Evolutionary conservation across 2,113 vertebrate species (phyloP).

Genomic region (Zingel zingel): DNA sequence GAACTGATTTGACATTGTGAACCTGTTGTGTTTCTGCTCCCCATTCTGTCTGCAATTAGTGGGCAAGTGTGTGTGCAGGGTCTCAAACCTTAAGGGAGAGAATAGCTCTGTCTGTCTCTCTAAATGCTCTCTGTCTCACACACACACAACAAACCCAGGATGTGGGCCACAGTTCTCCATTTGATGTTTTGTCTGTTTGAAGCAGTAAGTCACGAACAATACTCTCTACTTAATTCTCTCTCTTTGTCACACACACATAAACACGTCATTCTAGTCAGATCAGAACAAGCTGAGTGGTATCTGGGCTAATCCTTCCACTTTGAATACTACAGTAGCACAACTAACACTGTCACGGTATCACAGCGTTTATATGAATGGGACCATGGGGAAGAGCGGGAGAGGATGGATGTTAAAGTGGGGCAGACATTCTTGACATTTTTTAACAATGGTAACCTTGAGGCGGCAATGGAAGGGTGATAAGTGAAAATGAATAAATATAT

Average conservation of each 20-base stretch:
- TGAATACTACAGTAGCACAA: conserved; percentile 30
- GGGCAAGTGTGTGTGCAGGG: neutral
- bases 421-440: no score
- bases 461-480: no score
- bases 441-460: no score
- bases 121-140: neutral
- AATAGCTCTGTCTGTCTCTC: neutral
- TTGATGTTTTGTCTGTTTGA: neutral
- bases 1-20: neutral
- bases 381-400: neutral
- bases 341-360: conserved; percentile 25
- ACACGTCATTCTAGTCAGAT: neutral
- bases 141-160: neutral
- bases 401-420: conserved; percentile 1
- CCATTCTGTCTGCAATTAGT: no score
- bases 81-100: neutral
- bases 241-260: neutral
- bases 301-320: conserved; percentile 41
- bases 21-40: no score
- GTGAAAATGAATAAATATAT: no score
- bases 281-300: conserved; percentile 42
- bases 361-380: conserved; percentile 41
- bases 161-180: neutral
- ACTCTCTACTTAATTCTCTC: conserved; percentile 6
- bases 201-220: neutral